A percentile compares a stretch with the other conserved stretches of the same genome.
Conservation (phyloP, 2,888 invertebrate species). For the Aspidiotus destructor region DNA sequence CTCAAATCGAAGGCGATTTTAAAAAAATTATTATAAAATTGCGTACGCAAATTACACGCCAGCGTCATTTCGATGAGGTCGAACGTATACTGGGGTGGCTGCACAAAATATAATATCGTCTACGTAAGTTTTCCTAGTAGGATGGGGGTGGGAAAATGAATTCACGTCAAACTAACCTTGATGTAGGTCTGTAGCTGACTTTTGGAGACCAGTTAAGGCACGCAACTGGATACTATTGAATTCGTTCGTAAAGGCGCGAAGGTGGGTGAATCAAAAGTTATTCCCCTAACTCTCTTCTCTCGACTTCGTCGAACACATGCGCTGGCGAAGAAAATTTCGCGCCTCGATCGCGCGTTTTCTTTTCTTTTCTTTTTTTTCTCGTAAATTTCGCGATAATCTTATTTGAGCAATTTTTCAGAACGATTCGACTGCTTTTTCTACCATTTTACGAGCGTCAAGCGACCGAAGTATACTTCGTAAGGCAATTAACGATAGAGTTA, state of each 20-base stretch:
- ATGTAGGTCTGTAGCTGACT: conserved; percentile 8
- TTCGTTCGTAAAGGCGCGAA: not conserved
- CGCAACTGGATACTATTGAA: conserved; percentile 24
- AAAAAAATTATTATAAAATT: not conserved
- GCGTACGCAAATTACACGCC: not conserved
- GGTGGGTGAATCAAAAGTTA: not conserved
- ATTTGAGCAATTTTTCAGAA: not conserved
- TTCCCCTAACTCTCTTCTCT: conserved; percentile 31
- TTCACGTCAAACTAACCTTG: conserved; percentile 19
- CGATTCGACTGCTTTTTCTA: not conserved
- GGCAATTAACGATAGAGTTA: no score
- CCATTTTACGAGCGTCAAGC: not conserved
- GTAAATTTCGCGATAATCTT: not conserved
- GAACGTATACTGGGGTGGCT: not conserved
- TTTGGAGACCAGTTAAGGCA: conserved; percentile 27
- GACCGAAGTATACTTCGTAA: no score
- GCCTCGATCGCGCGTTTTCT: not conserved
- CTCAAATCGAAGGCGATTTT: not conserved
- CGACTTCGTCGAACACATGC: not conserved
- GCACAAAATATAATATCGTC: not conserved
- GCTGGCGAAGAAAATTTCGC: conserved; percentile 3
- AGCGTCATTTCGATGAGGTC: not conserved
- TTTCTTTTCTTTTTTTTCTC: not conserved
- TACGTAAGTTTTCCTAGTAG: not conserved
- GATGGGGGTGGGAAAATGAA: not conserved